Conservation (phyloP, 92 coral and sea anemone species). For the Parazoanthus darwini region DNA sequence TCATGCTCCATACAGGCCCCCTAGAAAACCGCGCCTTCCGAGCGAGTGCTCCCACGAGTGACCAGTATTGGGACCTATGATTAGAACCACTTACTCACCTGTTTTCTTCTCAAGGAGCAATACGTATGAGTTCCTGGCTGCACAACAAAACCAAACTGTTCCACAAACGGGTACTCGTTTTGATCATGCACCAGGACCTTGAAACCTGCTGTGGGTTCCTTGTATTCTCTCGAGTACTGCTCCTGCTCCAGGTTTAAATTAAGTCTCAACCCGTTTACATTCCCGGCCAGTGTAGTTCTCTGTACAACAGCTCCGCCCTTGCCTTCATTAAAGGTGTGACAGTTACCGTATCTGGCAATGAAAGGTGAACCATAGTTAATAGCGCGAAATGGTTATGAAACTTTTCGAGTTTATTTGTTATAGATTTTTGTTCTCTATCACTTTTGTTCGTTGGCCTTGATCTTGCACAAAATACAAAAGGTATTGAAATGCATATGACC, state of each 20-base stretch:
- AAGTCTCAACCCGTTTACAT: slow-evolving; percentile 52
- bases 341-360: slow-evolving; percentile 14
- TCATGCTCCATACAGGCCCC: no score
- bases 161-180: slow-evolving; percentile 56
- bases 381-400: no score
- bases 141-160: slow-evolving; percentile 59
- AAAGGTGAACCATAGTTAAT: no score
- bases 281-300: slow-evolving; percentile 39
- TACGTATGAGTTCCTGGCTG: slow-evolving; percentile 68
- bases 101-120: slow-evolving; percentile 54
- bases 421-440: no score
- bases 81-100: slow-evolving; percentile 30
- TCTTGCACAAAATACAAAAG: no score
- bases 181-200: slow-evolving; percentile 64
- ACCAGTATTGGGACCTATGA: no score
- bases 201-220: slow-evolving; percentile 46
- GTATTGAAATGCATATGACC: no score
- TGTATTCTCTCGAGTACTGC: slow-evolving; percentile 10
- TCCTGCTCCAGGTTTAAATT: slow-evolving; percentile 58
- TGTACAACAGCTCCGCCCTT: not conserved
- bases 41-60: no score
- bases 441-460: no score
- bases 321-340: slow-evolving; percentile 22
- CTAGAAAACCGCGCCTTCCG: no score
- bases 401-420: no score